Conservation (phyloP, 2,113 vertebrate species). For the Ploceus nigricollis region DNA sequence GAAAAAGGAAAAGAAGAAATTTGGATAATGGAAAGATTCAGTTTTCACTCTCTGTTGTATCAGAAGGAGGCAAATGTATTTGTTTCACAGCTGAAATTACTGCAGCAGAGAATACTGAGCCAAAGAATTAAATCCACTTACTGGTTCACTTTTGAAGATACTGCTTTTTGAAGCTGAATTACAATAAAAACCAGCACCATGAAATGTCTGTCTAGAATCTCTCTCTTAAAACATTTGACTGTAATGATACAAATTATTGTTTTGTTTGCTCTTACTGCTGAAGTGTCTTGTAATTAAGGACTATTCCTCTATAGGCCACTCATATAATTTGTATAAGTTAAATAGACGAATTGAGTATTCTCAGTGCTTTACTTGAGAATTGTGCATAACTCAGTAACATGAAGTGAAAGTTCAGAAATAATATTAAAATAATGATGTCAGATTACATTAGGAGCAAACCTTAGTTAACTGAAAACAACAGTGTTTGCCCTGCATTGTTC, state of each 20-base stretch:
- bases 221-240: background rate
- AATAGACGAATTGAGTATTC: background rate
- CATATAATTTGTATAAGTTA: background rate
- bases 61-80: background rate
- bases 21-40: background rate
- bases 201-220: background rate
- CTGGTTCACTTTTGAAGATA: background rate
- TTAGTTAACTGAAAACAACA: background rate
- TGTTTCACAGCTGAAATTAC: background rate
- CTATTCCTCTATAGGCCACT: background rate
- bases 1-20: background rate
- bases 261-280: background rate
- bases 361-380: background rate
- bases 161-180: background rate
- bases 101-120: background rate
- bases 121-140: background rate
- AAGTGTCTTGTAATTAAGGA: background rate
- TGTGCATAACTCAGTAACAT: background rate
- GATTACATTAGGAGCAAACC: background rate
- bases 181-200: background rate
- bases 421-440: background rate
- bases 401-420: background rate
- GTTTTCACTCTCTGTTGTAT: background rate
- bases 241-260: background rate
- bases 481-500: background rate